Evolutionary conservation across 1,140 invertebrate genomes (phyloP).

Genomic region (Aphis gossypii): DNA sequence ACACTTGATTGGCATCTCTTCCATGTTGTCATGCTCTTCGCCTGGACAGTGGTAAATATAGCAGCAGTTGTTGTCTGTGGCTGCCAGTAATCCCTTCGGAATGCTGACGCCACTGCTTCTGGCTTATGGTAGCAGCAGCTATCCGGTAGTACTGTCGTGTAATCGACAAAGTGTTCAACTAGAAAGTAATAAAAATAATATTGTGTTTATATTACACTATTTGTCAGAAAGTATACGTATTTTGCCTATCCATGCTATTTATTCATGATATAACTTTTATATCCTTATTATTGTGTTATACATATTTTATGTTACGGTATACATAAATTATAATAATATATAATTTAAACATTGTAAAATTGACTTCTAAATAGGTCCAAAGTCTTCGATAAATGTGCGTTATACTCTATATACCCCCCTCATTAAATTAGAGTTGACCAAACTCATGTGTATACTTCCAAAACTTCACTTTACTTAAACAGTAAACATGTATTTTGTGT

Average conservation of each 20-base stretch:
- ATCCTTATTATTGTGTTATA: not conserved
- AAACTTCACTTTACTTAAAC: not conserved
- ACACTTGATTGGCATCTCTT: slow-evolving; percentile 60
- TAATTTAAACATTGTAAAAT: not conserved
- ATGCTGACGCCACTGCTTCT: slow-evolving; percentile 33
- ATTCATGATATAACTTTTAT: not conserved
- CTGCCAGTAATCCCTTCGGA: slow-evolving; percentile 34
- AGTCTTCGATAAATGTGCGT: not conserved
- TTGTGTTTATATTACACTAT: not conserved
- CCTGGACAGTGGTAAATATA: slow-evolving; percentile 60
- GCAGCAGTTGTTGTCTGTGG: slow-evolving; percentile 61
- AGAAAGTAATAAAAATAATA: not conserved
- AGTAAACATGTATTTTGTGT: not conserved
- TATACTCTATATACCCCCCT: not conserved
- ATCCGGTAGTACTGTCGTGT: slow-evolving; percentile 59
- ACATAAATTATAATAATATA: not conserved
- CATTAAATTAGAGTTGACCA: not conserved
- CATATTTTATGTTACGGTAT: not conserved
- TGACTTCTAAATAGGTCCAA: not conserved
- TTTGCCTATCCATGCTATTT: not conserved
- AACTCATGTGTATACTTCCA: not conserved
- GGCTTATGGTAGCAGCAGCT: slow-evolving; percentile 60
- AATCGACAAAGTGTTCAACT: slow-evolving; percentile 38
- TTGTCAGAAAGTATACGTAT: not conserved
- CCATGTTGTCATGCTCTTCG: slow-evolving; percentile 50